These are phyloP conservation scores for Cheilosia pagana DNA, from an alignment of 2,888 invertebrate genomes.

Conservation along the genomic window DNA sequence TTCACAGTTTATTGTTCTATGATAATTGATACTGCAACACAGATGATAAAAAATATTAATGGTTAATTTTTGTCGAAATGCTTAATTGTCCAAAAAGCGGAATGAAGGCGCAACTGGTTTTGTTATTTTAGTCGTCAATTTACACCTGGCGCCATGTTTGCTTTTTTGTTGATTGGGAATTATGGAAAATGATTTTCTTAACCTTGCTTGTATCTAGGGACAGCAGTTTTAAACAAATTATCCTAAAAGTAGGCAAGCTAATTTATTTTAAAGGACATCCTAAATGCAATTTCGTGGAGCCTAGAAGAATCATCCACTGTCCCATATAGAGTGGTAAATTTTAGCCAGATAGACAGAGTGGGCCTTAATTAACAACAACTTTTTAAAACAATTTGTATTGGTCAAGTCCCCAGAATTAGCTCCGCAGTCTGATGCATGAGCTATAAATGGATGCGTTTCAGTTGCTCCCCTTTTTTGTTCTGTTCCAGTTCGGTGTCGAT, in stretches of 20 bases:
- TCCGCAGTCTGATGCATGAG: no score
- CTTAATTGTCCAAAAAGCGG: neutral
- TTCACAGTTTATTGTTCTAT: no score
- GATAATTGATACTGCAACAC: neutral
- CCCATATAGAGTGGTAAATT: no score
- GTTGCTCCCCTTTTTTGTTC: no score
- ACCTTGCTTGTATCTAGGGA: slow-evolving; percentile 63
- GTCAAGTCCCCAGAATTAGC: no score
- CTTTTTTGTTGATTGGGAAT: neutral
- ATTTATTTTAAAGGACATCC: slow-evolving; percentile 17
- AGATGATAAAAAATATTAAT: no score
- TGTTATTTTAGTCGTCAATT: neutral
- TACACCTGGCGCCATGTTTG: slow-evolving; percentile 28
- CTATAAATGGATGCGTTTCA: no score
- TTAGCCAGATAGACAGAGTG: no score
- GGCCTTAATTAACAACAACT: no score
- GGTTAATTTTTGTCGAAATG: no score
- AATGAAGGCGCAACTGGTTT: slow-evolving; percentile 43
- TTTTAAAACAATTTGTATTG: no score
- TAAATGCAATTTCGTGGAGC: neutral
- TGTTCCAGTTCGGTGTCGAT: no score
- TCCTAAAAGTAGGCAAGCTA: slow-evolving; percentile 37
- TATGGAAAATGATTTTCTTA: neutral
- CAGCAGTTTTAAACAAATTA: neutral
- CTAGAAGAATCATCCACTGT: neutral